These are phyloP conservation scores for Cheilinus undulatus DNA, from an alignment of 2,113 vertebrate species.

Conservation along the genomic window DNA sequence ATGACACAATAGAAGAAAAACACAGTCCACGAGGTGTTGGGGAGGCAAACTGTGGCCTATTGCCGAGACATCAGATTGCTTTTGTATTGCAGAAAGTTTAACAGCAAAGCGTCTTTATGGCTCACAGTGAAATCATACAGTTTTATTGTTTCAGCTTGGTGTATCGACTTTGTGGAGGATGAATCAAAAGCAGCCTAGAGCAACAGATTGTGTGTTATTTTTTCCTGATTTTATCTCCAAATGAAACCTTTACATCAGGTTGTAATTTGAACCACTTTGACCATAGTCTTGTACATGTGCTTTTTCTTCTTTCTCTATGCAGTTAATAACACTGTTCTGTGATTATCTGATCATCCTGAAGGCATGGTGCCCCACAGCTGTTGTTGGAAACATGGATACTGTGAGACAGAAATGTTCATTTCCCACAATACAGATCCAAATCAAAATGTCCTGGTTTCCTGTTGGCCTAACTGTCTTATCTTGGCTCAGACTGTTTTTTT, in stretches of 20 bases:
- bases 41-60: conserved; percentile 43
- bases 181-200: conserved; percentile 24
- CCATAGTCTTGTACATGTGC: conserved; percentile 13
- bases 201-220: conserved; percentile 20
- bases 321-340: conserved; percentile 32
- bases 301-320: conserved; percentile 7
- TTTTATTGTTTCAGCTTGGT: conserved; percentile 36
- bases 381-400: conserved; percentile 18
- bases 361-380: conserved; percentile 33
- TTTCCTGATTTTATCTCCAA: conserved; percentile 34
- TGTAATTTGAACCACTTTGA: conserved; percentile 35
- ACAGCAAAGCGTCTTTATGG: conserved; percentile 43
- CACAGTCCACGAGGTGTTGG: conserved; percentile 14
- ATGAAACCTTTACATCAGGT: conserved; percentile 27
- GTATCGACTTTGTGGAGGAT: conserved; percentile 36
- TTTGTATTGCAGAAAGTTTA: conserved; percentile 47
- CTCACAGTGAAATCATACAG: conserved; percentile 39
- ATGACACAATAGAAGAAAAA: conserved; percentile 54
- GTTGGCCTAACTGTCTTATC: conserved; percentile 46
- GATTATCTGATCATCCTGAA: conserved; percentile 50
- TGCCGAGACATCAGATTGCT: conserved; percentile 45
- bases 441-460: conserved; percentile 55
- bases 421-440: conserved; percentile 55
- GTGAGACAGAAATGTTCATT: conserved; percentile 38
- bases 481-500: conserved; percentile 34